A percentile compares a stretch with the other conserved stretches of the same genome.
Conservation (phyloP, 1,140 invertebrate genomes). For the Drosophila miranda region DNA sequence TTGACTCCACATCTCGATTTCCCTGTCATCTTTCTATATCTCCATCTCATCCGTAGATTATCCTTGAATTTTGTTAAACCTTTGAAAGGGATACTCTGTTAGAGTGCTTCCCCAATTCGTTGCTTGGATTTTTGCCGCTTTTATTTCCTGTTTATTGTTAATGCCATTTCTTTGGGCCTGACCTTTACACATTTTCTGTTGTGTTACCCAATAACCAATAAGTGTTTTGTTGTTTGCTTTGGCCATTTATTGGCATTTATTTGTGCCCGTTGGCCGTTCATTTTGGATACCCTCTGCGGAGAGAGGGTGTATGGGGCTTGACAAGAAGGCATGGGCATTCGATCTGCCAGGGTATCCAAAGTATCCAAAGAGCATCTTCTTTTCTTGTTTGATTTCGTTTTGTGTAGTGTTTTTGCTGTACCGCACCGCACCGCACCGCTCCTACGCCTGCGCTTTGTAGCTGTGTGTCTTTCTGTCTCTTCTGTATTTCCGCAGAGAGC, state of each 20-base stretch:
- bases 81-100: constrained; percentile 13
- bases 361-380: background rate
- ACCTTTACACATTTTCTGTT: constrained; percentile 72
- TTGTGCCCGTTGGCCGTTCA: constrained; percentile 47
- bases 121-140: constrained; percentile 8
- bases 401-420: constrained; percentile 18
- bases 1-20: too few species aligned
- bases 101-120: constrained; percentile 25
- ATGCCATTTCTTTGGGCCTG: constrained; percentile 53
- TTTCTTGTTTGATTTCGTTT: constrained; percentile 24
- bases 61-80: background rate
- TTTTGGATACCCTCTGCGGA: too few species aligned
- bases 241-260: constrained; percentile 69
- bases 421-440: constrained; percentile 11
- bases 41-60: background rate
- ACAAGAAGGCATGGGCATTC: too few species aligned
- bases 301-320: too few species aligned
- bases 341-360: too few species aligned
- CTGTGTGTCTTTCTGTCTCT: constrained; percentile 20
- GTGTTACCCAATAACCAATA: constrained; percentile 62
- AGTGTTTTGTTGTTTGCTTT: constrained; percentile 45
- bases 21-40: background rate
- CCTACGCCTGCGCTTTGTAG: constrained; percentile 55
- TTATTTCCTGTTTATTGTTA: constrained; percentile 31
- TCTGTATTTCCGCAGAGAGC: constrained; percentile 43